These are phyloP conservation scores for Pelochelys cantorii DNA, from an alignment of 2,797 vertebrate genomes.

Conservation along the genomic window DNA sequence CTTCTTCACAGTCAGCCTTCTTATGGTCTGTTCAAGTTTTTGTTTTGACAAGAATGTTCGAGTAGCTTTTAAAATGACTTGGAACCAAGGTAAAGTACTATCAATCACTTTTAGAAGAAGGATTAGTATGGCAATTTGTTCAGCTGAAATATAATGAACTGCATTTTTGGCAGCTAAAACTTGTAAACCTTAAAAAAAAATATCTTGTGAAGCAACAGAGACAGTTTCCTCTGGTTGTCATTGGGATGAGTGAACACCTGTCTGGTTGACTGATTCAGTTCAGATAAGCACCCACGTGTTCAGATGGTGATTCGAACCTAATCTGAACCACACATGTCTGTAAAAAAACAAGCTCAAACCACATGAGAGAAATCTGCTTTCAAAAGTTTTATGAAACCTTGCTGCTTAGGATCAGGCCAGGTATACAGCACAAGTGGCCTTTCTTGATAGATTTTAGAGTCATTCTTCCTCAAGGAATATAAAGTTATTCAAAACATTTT, in stretches of 20 bases:
- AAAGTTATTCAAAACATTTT: not conserved
- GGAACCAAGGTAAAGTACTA: conserved; percentile 14
- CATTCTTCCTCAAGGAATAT: not conserved
- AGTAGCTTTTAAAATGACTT: not conserved
- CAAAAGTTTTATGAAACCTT: not conserved
- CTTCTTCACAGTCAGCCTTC: not conserved
- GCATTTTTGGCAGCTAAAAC: conserved; percentile 20
- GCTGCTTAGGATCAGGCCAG: not conserved
- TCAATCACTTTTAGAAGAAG: conserved; percentile 9
- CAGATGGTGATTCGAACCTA: not conserved
- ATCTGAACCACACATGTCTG: not conserved
- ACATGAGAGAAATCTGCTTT: not conserved
- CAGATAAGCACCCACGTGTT: not conserved
- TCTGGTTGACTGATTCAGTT: not conserved
- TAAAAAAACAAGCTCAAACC: not conserved
- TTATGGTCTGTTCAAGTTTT: not conserved
- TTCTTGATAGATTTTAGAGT: not conserved
- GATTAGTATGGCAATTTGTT: conserved; percentile 24
- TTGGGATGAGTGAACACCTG: not conserved
- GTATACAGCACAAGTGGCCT: not conserved
- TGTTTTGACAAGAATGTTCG: not conserved
- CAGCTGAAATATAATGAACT: not conserved
- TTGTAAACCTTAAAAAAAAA: conserved; percentile 23
- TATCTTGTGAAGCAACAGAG: not conserved
- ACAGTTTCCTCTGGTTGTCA: not conserved